A percentile compares a stretch with the other conserved stretches of the same genome.
phyloP scores from a whole-genome alignment of 2,888 invertebrate genomes.

The Brenthis hecate region DNA sequence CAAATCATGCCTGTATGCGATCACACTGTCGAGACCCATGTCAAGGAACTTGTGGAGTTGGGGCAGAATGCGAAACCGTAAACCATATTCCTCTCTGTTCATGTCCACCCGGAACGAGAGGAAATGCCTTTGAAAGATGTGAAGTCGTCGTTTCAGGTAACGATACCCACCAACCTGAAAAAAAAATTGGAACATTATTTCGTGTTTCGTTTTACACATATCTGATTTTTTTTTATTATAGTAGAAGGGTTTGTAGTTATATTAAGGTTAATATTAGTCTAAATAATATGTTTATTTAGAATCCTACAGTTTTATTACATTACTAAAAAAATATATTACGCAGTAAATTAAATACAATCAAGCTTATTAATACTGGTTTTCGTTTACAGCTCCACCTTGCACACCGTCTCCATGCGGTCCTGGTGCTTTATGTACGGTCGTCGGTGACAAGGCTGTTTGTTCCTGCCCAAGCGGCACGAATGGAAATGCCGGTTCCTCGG shows the following conservation, averaged over 20 bases:
- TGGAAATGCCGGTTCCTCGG: slow-evolving; percentile 88
- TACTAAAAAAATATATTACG: too few species aligned
- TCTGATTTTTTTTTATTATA: too few species aligned
- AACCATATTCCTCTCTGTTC: slow-evolving; percentile 87
- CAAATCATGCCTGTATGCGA: slow-evolving; percentile 90
- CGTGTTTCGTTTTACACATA: too few species aligned
- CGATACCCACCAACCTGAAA: slow-evolving; percentile 12
- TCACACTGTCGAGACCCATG: slow-evolving; percentile 94
- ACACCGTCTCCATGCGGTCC: slow-evolving; percentile 90
- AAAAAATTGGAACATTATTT: too few species aligned
- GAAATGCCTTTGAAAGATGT: slow-evolving; percentile 87
- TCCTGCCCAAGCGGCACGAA: slow-evolving; percentile 89
- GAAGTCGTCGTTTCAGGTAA: slow-evolving; percentile 64
- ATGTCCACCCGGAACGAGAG: slow-evolving; percentile 87
- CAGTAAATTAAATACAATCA: too few species aligned
- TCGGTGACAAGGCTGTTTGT: slow-evolving; percentile 85
- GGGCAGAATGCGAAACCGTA: slow-evolving; percentile 88
- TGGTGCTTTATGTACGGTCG: slow-evolving; percentile 85
- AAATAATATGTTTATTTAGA: too few species aligned
- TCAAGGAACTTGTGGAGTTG: slow-evolving; percentile 90
- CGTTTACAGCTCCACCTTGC: slow-evolving; percentile 82
- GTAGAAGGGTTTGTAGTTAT: too few species aligned
- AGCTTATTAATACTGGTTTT: background rate
- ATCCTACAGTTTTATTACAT: too few species aligned
- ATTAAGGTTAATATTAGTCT: too few species aligned